Evolutionary conservation across 2,888 invertebrate species (phyloP).

Genomic region (Alsophila aescularia): DNA sequence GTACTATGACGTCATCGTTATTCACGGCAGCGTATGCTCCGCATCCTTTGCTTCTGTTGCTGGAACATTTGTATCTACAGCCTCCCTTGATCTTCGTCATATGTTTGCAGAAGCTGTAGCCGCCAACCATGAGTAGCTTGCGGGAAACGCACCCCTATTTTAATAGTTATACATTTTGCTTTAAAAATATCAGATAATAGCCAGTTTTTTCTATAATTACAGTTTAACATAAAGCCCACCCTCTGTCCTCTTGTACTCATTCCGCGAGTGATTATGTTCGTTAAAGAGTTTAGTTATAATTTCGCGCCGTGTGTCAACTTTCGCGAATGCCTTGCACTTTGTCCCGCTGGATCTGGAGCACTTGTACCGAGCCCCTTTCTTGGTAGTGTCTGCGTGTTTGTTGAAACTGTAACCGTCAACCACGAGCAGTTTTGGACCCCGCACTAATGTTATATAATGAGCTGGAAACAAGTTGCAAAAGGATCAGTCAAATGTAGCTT

Average conservation of each 20-base stretch:
- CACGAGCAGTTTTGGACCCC: neutral
- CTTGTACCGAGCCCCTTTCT: neutral
- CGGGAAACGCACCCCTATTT: neutral
- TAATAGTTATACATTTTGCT: neutral
- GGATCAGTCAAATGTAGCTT: no score
- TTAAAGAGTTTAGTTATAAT: neutral
- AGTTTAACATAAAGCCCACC: no score
- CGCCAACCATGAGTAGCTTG: neutral
- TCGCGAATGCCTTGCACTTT: no score
- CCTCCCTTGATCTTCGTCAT: conserved; percentile 2
- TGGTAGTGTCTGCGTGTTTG: neutral
- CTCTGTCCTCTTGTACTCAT: no score
- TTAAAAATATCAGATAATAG: neutral
- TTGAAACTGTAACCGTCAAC: neutral
- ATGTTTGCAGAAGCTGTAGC: neutral
- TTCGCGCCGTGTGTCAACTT: no score
- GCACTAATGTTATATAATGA: neutral
- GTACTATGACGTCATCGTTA: conserved; percentile 17
- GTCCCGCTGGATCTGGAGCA: no score
- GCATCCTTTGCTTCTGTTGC: conserved; percentile 12
- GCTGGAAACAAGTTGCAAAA: conserved; percentile 1
- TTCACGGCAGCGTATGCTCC: conserved; percentile 30
- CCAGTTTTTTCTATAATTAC: no score
- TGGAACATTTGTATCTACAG: conserved; percentile 7
- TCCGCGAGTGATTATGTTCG: neutral